Conservation (phyloP, 2,797 vertebrate genomes). For the Tragopan temminckii region DNA sequence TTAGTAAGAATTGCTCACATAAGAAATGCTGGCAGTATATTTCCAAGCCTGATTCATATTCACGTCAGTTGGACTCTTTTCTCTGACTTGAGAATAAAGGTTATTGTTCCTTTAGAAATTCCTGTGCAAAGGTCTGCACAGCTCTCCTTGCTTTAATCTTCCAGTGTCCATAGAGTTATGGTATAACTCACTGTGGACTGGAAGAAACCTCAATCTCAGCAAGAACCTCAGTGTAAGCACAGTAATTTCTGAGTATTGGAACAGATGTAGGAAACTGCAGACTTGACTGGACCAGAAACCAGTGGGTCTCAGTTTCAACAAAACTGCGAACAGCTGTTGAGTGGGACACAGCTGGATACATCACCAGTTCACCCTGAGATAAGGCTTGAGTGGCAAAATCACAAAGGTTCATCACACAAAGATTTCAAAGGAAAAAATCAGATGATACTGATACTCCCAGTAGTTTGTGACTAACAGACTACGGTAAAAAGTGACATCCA, state of each 20-base stretch:
- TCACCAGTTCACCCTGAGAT: not conserved
- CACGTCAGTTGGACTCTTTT: slow-evolving; percentile 24
- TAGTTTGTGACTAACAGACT: not conserved
- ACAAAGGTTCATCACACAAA: not conserved
- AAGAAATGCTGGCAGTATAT: slow-evolving; percentile 40
- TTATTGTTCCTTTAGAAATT: slow-evolving; percentile 21
- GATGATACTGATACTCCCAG: not conserved
- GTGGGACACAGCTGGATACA: not conserved
- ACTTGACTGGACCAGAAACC: not conserved
- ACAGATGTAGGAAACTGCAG: not conserved
- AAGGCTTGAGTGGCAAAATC: not conserved
- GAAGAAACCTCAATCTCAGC: slow-evolving; percentile 14
- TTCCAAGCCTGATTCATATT: slow-evolving; percentile 68
- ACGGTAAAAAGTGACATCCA: not conserved
- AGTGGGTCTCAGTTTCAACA: not conserved
- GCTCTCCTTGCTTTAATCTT: slow-evolving; percentile 26
- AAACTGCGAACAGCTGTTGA: not conserved
- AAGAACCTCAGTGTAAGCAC: not conserved
- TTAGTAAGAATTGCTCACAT: slow-evolving; percentile 61
- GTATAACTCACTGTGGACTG: not conserved
- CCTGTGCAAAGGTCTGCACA: not conserved
- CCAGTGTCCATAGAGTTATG: not conserved
- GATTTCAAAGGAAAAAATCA: not conserved
- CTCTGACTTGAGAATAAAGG: slow-evolving; percentile 38
- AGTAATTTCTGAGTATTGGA: not conserved